These are phyloP conservation scores for Brachyptera risi DNA, from an alignment of 2,888 invertebrate genomes.

Conservation along the genomic window DNA sequence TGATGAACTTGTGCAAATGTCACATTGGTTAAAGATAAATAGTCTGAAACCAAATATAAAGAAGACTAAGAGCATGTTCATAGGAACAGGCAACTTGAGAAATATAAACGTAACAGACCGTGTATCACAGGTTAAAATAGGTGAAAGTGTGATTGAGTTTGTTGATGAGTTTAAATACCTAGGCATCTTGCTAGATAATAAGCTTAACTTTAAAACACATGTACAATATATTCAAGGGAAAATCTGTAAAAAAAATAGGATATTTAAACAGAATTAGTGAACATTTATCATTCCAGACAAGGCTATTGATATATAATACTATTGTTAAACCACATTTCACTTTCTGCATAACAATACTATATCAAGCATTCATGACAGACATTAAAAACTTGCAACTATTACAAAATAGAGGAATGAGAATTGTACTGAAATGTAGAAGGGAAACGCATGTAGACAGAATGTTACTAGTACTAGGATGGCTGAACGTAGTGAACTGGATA, in stretches of 20 bases:
- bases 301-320: too few species aligned
- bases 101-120: neutral
- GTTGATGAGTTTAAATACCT: neutral
- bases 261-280: neutral
- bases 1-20: neutral
- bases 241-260: neutral
- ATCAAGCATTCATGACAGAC: neutral
- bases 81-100: neutral
- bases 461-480: too few species aligned
- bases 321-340: too few species aligned
- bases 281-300: neutral
- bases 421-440: neutral
- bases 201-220: slow-evolving; percentile 1
- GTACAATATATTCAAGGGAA: neutral
- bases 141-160: neutral
- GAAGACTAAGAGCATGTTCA: neutral
- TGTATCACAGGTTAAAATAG: neutral
- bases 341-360: neutral
- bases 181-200: slow-evolving; percentile 4
- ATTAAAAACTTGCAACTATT: neutral
- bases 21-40: slow-evolving; percentile 2
- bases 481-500: too few species aligned
- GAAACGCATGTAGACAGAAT: too few species aligned
- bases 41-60: neutral
- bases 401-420: neutral